phyloP scores from a whole-genome alignment of 2,113 vertebrate species.

The Thamnophis sirtalis region DNA sequence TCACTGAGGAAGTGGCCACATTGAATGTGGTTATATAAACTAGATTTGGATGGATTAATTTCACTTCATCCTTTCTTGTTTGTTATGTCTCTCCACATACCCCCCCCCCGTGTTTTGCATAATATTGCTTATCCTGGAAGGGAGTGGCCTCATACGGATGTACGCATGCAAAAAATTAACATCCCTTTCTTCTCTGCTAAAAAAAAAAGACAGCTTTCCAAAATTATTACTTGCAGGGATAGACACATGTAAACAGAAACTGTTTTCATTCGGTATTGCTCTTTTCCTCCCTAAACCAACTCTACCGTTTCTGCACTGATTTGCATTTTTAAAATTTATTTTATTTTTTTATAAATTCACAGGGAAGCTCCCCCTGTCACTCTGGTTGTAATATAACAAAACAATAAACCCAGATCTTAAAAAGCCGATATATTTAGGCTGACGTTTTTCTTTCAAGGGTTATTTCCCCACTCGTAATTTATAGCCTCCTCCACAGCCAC shows the following conservation, averaged over 20 bases:
- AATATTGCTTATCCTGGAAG: not conserved
- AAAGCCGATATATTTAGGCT: not conserved
- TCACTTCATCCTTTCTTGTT: not conserved
- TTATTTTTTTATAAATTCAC: not conserved
- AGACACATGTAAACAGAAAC: not conserved
- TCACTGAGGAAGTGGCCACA: not conserved
- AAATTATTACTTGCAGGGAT: not conserved
- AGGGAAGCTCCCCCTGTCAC: not conserved
- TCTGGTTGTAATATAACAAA: not conserved
- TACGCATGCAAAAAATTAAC: not conserved
- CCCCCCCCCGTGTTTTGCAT: not conserved
- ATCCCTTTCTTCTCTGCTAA: not conserved
- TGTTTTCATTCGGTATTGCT: not conserved
- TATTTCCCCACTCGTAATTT: not conserved
- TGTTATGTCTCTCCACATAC: not conserved
- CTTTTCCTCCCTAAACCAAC: not conserved
- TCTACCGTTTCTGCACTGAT: not conserved
- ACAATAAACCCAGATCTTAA: not conserved
- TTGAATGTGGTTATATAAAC: not conserved
- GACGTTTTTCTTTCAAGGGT: not conserved
- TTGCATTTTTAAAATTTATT: not conserved
- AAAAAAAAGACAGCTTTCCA: not conserved
- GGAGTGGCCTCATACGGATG: not conserved
- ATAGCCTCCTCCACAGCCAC: not conserved
- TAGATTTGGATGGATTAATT: not conserved